Evolutionary conservation across 2,888 invertebrate species (phyloP).

Genomic region (Fragum fragum): DNA sequence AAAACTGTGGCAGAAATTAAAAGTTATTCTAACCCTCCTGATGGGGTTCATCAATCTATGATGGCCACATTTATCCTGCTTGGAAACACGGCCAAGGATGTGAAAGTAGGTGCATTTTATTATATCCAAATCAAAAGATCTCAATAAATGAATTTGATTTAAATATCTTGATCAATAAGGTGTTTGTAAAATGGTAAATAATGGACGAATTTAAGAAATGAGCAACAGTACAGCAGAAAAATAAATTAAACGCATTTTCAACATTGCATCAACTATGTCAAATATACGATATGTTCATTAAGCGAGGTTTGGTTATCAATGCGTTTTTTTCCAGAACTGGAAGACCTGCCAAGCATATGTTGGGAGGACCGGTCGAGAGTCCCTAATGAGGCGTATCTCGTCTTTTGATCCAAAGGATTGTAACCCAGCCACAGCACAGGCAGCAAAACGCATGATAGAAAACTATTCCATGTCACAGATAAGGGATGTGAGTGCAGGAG

Average conservation of each 20-base stretch:
- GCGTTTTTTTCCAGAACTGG: conserved; percentile 81
- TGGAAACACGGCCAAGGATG: conserved; percentile 76
- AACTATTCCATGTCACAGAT: conserved; percentile 82
- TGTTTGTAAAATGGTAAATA: too few relatives aligned
- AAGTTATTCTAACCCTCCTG: conserved; percentile 82
- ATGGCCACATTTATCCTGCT: conserved; percentile 83
- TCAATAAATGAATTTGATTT: too few relatives aligned
- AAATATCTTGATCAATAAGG: too few relatives aligned
- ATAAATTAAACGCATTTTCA: too few relatives aligned
- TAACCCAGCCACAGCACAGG: conserved; percentile 73
- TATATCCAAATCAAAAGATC: too few relatives aligned
- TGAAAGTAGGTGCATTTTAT: too few relatives aligned
- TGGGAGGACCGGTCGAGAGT: conserved; percentile 85
- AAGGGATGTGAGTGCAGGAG: conserved; percentile 85
- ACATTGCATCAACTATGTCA: too few relatives aligned
- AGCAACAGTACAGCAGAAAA: too few relatives aligned
- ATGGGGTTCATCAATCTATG: conserved; percentile 81
- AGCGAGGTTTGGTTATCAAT: too few relatives aligned
- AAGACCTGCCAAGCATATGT: conserved; percentile 81
- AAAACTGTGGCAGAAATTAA: conserved; percentile 84
- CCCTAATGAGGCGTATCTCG: conserved; percentile 84
- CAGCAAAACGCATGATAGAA: conserved; percentile 77
- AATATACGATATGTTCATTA: too few relatives aligned
- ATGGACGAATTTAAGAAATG: too few relatives aligned
- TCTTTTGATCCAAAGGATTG: conserved; percentile 81